phyloP scores from a whole-genome alignment of 2,113 vertebrate genomes.

The Origma solitaria region DNA sequence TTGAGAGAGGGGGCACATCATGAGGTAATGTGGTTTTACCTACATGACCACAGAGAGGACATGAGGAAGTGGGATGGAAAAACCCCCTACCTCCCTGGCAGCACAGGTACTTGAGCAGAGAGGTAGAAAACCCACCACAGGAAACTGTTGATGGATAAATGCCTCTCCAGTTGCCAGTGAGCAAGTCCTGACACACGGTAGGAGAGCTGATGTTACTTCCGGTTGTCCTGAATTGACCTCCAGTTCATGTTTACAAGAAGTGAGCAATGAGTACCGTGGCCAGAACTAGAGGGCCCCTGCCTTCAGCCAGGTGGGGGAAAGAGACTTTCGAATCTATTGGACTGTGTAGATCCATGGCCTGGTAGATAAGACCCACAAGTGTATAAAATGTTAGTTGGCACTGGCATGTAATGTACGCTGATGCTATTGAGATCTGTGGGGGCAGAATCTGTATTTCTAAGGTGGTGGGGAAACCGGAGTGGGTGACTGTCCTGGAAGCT shows the following conservation, averaged over 20 bases:
- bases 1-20: background rate
- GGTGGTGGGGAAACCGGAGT: background rate
- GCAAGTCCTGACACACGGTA: background rate
- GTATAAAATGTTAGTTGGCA: too few relatives aligned
- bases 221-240: background rate
- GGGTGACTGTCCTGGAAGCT: background rate
- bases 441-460: background rate
- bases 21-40: background rate
- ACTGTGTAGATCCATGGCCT: background rate
- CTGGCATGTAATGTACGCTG: background rate
- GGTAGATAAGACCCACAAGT: background rate
- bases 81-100: background rate
- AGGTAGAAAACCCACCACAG: background rate
- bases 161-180: background rate
- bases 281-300: background rate
- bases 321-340: background rate
- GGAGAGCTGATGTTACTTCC: background rate
- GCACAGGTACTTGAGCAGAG: background rate
- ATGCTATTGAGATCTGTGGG: background rate
- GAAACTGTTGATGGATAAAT: background rate
- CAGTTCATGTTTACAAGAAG: background rate
- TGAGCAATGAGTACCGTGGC: background rate
- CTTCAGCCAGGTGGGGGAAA: background rate
- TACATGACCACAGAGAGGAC: background rate
- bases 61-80: background rate